These are phyloP conservation scores for Cryptocephalus primarius DNA, from an alignment of 2,888 invertebrate species.

Conservation along the genomic window DNA sequence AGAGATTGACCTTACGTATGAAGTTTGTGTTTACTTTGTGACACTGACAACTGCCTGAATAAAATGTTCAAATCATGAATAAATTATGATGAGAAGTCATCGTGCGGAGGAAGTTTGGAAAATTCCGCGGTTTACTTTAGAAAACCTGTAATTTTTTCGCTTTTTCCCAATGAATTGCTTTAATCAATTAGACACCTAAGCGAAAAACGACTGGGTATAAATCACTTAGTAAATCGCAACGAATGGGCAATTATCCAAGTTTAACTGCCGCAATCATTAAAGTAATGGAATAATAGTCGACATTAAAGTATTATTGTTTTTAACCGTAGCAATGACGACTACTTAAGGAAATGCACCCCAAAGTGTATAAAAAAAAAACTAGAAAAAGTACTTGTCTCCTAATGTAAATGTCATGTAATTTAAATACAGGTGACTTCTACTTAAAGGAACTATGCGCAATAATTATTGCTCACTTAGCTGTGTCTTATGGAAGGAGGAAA, in stretches of 20 bases:
- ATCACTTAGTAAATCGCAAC: slow-evolving; percentile 11
- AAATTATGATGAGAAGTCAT: no score
- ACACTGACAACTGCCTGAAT: no score
- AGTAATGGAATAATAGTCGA: no score
- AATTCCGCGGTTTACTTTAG: no score
- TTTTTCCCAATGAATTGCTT: no score
- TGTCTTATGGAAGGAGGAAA: no score
- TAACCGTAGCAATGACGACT: slow-evolving; percentile 19
- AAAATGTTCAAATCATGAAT: no score
- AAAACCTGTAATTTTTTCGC: no score
- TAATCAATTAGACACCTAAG: no score
- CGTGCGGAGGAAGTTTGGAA: no score
- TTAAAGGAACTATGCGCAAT: slow-evolving; percentile 15
- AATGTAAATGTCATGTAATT: slow-evolving; percentile 30
- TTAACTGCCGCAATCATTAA: slow-evolving; percentile 5
- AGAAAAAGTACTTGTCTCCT: slow-evolving; percentile 28
- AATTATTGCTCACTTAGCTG: slow-evolving; percentile 6
- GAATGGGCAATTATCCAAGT: slow-evolving; percentile 12
- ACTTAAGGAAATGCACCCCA: slow-evolving; percentile 24
- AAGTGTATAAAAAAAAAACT: slow-evolving; percentile 20
- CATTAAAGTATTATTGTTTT: slow-evolving; percentile 6
- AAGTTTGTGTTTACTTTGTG: no score
- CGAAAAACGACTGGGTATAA: slow-evolving; percentile 4
- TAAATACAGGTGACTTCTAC: slow-evolving; percentile 10
- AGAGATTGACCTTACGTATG: no score